phyloP scores from a whole-genome alignment of 1,140 invertebrate species.

The Aleiodes sp. region DNA sequence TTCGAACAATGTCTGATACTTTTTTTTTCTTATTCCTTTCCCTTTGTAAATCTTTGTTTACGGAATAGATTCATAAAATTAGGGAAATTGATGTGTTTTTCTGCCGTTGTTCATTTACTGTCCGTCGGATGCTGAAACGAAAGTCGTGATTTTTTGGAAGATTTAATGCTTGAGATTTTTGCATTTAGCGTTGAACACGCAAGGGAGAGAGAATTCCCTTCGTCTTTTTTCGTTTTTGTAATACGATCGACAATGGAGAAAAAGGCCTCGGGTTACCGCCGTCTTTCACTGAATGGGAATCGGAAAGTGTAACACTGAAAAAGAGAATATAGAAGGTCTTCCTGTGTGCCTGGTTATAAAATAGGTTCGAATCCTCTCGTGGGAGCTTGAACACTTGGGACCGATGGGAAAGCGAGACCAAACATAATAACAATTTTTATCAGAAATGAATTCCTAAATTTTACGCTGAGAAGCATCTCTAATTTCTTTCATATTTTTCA shows the following conservation, averaged over 20 bases:
- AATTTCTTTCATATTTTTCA: not conserved
- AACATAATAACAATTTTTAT: too few species aligned
- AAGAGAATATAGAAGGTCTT: not conserved
- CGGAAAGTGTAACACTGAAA: conserved; percentile 14
- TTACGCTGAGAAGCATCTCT: not conserved
- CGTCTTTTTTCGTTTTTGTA: not conserved
- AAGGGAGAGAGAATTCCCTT: too few species aligned
- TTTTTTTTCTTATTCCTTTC: conserved; percentile 23
- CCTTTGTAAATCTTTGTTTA: not conserved
- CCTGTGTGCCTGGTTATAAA: not conserved
- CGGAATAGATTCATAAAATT: not conserved
- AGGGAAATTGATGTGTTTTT: not conserved
- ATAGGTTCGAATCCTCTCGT: not conserved
- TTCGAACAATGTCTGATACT: conserved; percentile 5
- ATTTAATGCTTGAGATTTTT: not conserved
- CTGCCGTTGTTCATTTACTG: not conserved
- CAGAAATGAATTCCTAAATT: too few species aligned
- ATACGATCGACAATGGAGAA: not conserved
- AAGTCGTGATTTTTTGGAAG: not conserved
- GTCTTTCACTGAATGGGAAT: conserved; percentile 7
- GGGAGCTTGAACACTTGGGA: conserved; percentile 2
- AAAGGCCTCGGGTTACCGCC: conserved; percentile 6
- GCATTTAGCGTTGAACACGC: not conserved
- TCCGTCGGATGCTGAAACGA: not conserved
- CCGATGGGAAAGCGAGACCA: not conserved